Conservation (phyloP, 2,113 vertebrate species). For the Gracilinanus agilis region DNA sequence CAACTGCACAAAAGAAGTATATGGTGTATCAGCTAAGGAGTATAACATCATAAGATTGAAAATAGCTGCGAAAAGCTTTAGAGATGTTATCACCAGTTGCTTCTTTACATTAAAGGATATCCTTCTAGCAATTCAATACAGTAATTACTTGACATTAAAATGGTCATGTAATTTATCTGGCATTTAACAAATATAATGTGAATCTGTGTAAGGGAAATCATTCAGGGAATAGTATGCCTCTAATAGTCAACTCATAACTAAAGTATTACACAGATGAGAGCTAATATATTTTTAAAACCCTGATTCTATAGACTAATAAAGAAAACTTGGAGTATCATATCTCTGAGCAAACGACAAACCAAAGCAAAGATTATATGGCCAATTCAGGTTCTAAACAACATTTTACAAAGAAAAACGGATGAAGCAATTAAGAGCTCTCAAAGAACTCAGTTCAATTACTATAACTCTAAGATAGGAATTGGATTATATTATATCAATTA, state of each 20-base stretch:
- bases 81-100: constrained; percentile 4
- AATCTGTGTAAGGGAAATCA: constrained; percentile 33
- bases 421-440: constrained; percentile 44
- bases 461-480: constrained; percentile 56
- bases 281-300: constrained; percentile 31
- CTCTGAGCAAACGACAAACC: constrained; percentile 37
- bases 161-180: constrained; percentile 14
- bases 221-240: background rate
- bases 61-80: constrained; percentile 24
- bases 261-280: constrained; percentile 41
- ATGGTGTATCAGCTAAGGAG: background rate
- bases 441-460: constrained; percentile 58
- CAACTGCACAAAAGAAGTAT: background rate
- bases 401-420: constrained; percentile 62
- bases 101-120: constrained; percentile 51
- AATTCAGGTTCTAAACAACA: constrained; percentile 40
- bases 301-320: constrained; percentile 51
- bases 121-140: constrained; percentile 11
- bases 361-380: constrained; percentile 28
- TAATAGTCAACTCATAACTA: constrained; percentile 51
- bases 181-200: constrained; percentile 28
- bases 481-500: constrained; percentile 51
- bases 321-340: constrained; percentile 58
- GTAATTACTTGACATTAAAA: constrained; percentile 31
- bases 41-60: background rate